Conservation (phyloP, 2,797 vertebrate genomes). For the Microcaecilia unicolor region DNA sequence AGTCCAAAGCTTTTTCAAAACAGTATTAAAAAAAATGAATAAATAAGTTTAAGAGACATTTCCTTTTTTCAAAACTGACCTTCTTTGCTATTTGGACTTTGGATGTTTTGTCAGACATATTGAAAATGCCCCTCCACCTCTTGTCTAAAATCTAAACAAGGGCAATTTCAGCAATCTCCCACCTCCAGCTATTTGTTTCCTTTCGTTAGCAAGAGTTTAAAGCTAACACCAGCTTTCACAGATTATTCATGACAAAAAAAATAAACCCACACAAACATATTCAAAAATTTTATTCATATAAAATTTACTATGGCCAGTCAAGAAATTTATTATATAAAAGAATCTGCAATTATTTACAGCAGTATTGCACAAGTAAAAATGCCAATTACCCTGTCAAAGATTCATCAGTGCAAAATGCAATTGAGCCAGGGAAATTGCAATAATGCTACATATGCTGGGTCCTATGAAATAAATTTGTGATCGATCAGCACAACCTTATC, state of each 20-base stretch:
- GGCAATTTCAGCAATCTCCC: too few species aligned
- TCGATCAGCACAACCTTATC: slow-evolving; percentile 33
- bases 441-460: slow-evolving; percentile 91
- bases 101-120: too few species aligned
- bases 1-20: too few species aligned
- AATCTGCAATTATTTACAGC: slow-evolving; percentile 74
- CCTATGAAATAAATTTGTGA: slow-evolving; percentile 55
- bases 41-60: too few species aligned
- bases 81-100: too few species aligned
- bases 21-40: too few species aligned
- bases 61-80: too few species aligned
- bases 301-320: slow-evolving; percentile 64
- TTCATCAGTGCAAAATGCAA: slow-evolving; percentile 77
- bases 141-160: too few species aligned
- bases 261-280: slow-evolving; percentile 22
- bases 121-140: too few species aligned
- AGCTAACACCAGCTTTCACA: too few species aligned
- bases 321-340: slow-evolving; percentile 55
- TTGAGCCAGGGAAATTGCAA: slow-evolving; percentile 63
- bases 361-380: slow-evolving; percentile 83
- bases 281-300: slow-evolving; percentile 67
- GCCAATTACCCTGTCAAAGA: slow-evolving; percentile 78
- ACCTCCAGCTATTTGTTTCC: too few species aligned
- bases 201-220: too few species aligned
- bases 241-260: not conserved